phyloP scores from a whole-genome alignment of 2,888 invertebrate genomes.

The Apocheima hispidaria region DNA sequence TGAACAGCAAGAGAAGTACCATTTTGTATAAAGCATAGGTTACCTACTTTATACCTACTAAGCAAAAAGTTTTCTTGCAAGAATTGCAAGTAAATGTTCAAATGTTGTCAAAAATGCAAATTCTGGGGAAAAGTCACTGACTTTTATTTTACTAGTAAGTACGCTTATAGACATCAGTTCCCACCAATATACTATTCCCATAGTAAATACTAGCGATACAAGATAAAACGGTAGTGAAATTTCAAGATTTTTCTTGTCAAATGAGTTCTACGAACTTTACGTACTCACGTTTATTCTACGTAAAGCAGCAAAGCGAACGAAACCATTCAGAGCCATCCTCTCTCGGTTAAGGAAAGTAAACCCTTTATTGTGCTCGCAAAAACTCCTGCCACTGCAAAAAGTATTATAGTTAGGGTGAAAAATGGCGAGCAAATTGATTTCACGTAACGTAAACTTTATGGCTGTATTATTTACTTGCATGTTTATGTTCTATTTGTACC shows the following conservation, averaged over 20 bases:
- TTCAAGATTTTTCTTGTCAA: neutral
- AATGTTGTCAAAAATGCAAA: too few relatives aligned
- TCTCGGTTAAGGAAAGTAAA: conserved; percentile 57
- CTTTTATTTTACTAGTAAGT: too few relatives aligned
- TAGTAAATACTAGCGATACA: too few relatives aligned
- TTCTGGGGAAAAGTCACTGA: too few relatives aligned
- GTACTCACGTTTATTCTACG: conserved; percentile 9
- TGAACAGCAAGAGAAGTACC: too few relatives aligned
- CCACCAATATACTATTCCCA: too few relatives aligned
- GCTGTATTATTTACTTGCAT: conserved; percentile 35
- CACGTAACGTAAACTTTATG: conserved; percentile 48
- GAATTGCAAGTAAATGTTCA: too few relatives aligned
- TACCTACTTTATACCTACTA: too few relatives aligned
- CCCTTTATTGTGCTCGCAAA: conserved; percentile 64
- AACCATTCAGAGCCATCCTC: conserved; percentile 51
- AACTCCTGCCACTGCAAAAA: conserved; percentile 21
- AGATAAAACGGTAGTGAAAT: too few relatives aligned
- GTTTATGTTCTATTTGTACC: neutral
- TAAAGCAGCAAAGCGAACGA: conserved; percentile 49
- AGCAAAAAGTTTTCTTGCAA: too few relatives aligned
- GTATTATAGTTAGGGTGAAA: conserved; percentile 57
- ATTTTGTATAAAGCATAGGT: too few relatives aligned
- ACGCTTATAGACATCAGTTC: too few relatives aligned
- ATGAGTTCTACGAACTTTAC: neutral
- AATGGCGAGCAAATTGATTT: conserved; percentile 63